Conservation (phyloP, 1,140 invertebrate genomes). For the Drosophila nikananu region DNA sequence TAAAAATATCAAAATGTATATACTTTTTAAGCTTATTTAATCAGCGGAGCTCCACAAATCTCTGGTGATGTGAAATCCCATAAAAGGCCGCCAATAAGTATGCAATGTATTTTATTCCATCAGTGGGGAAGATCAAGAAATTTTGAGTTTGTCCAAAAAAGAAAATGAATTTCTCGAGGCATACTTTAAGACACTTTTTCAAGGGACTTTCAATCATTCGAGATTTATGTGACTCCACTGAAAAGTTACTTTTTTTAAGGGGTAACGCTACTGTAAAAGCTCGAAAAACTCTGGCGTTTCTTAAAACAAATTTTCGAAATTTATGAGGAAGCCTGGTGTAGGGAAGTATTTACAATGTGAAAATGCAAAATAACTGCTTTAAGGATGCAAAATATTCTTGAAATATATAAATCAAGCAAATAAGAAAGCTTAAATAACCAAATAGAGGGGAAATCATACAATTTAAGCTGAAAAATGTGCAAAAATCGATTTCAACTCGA, state of each 20-base stretch:
- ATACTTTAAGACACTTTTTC: conserved; percentile 7
- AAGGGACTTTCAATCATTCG: neutral
- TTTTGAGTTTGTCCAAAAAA: neutral
- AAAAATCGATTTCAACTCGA: neutral
- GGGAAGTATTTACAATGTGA: neutral
- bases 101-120: neutral
- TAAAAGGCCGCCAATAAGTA: conserved; percentile 12
- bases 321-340: neutral
- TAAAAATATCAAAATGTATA: conserved; percentile 20
- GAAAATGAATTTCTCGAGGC: neutral
- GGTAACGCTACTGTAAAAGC: conserved; percentile 14
- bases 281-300: neutral
- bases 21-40: conserved; percentile 1
- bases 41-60: conserved; percentile 4
- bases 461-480: neutral
- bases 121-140: neutral
- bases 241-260: conserved; percentile 11
- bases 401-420: neutral
- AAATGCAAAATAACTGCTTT: neutral
- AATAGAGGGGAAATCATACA: neutral
- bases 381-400: neutral
- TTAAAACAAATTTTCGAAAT: neutral
- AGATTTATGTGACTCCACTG: conserved; percentile 10
- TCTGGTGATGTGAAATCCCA: conserved; percentile 2
- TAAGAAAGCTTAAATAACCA: too few species aligned